phyloP scores from a whole-genome alignment of 1,140 invertebrate species.

The Trichonephila clavipes region DNA sequence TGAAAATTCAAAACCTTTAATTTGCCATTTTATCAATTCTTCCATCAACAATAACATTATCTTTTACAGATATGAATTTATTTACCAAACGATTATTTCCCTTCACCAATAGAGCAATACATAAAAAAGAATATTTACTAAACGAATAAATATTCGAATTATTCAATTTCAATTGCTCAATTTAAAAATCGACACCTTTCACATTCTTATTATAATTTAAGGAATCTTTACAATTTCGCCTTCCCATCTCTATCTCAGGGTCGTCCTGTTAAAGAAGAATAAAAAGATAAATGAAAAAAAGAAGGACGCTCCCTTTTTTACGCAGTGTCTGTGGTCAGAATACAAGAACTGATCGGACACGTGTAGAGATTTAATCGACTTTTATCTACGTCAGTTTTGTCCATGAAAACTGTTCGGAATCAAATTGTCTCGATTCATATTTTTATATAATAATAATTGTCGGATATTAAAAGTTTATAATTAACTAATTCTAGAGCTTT shows the following conservation, averaged over 20 bases:
- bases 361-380: not conserved
- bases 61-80: no score
- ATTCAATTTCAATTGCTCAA: no score
- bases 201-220: not conserved
- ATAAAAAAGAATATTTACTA: no score
- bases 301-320: not conserved
- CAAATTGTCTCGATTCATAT: not conserved
- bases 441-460: not conserved
- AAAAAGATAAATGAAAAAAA: not conserved
- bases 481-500: not conserved
- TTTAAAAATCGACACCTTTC: no score
- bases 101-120: no score
- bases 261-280: not conserved
- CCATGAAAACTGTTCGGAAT: not conserved
- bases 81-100: no score
- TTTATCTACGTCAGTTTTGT: not conserved
- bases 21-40: no score
- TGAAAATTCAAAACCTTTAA: no score
- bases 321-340: not conserved
- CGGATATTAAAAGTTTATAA: not conserved
- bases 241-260: slow-evolving; percentile 4
- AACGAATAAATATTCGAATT: no score
- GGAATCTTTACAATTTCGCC: not conserved
- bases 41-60: no score
- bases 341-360: not conserved